Percentiles rank a stretch among this genome's conserved stretches.
Evolutionary conservation across 2,888 invertebrate species (phyloP).

Genomic region (Epiblema foenella): DNA sequence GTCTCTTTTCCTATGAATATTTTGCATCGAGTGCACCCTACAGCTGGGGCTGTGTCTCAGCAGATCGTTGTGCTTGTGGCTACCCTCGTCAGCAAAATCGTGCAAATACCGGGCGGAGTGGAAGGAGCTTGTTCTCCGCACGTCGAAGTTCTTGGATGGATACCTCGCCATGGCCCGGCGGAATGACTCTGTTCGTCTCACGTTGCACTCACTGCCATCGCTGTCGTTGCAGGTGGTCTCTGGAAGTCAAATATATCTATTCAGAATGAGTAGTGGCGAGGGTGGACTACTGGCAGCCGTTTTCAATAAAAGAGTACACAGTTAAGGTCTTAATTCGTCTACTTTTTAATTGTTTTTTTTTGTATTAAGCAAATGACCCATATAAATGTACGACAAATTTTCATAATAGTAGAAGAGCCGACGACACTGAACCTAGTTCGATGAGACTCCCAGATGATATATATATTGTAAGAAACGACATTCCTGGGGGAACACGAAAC

Average conservation of each 20-base stretch:
- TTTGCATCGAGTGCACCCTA: constrained; percentile 76
- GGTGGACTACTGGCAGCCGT: too few relatives aligned
- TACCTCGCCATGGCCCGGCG: constrained; percentile 62
- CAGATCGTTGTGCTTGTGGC: constrained; percentile 58
- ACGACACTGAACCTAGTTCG: too few relatives aligned
- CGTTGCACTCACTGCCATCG: constrained; percentile 78
- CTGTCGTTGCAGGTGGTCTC: constrained; percentile 79
- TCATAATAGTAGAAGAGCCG: too few relatives aligned
- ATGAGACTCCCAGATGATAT: too few relatives aligned
- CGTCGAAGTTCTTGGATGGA: constrained; percentile 71
- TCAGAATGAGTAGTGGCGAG: neutral
- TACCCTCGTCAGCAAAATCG: constrained; percentile 60
- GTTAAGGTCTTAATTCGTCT: too few relatives aligned
- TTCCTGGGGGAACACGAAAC: too few relatives aligned
- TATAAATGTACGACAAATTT: too few relatives aligned
- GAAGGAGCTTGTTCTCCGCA: constrained; percentile 73
- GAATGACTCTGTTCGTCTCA: constrained; percentile 75
- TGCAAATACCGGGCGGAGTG: constrained; percentile 73
- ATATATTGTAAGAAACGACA: too few relatives aligned
- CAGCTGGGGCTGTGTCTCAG: constrained; percentile 64
- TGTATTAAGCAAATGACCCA: too few relatives aligned
- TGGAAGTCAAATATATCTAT: constrained; percentile 53
- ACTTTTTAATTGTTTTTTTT: too few relatives aligned
- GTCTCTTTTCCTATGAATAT: constrained; percentile 71
- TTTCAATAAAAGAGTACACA: too few relatives aligned